A percentile compares a stretch with the other conserved stretches of the same genome.
phyloP scores from a whole-genome alignment of 2,113 vertebrate genomes.

The Datnioides undecimradiatus region DNA sequence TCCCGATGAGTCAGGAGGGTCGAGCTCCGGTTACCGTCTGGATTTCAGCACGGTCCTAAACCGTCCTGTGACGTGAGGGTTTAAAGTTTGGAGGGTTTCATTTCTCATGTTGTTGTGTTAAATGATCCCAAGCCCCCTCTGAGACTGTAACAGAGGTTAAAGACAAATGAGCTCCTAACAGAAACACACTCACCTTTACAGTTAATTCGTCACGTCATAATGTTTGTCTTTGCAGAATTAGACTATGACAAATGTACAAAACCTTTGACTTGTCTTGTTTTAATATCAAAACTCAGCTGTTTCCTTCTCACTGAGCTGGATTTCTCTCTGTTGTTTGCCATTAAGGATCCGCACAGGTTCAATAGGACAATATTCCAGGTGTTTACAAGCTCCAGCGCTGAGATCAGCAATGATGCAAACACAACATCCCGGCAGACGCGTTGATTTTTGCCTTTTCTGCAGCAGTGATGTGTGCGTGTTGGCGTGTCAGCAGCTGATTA shows the following conservation, averaged over 20 bases:
- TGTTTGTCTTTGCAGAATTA: constrained; percentile 8
- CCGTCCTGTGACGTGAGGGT: background rate
- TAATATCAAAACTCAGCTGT: background rate
- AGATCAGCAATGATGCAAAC: too few species aligned
- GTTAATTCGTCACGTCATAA: background rate
- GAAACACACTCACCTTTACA: background rate
- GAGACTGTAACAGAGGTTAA: constrained; percentile 19
- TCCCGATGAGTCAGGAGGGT: background rate
- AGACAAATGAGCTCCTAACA: background rate
- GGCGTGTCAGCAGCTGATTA: too few species aligned
- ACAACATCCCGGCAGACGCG: too few species aligned
- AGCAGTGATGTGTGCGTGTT: too few species aligned
- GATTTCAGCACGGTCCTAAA: background rate
- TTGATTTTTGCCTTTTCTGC: too few species aligned
- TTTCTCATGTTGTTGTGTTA: constrained; percentile 18
- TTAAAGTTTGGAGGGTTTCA: constrained; percentile 6
- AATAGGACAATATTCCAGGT: too few species aligned
- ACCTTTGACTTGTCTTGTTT: constrained; percentile 8
- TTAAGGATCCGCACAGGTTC: too few species aligned
- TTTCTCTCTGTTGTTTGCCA: background rate
- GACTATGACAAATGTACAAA: background rate
- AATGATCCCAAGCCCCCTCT: constrained; percentile 17
- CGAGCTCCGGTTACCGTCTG: background rate
- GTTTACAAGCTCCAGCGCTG: too few species aligned
- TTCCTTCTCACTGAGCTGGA: background rate